These are phyloP conservation scores for Xenopus tropicalis DNA, from an alignment of 2,113 vertebrate species.

Conservation along the genomic window DNA sequence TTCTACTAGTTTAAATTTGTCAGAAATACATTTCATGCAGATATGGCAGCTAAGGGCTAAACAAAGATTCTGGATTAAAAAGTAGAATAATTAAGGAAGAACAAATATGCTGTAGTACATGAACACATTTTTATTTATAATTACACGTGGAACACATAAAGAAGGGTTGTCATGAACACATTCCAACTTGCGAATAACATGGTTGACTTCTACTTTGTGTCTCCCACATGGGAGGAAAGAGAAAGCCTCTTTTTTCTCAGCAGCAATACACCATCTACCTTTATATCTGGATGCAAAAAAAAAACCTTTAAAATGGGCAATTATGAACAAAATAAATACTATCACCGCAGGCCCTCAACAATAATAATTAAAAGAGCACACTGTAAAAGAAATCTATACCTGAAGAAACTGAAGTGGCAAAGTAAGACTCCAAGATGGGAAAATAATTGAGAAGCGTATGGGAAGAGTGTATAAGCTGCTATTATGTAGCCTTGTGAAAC, in stretches of 20 bases:
- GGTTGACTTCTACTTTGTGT: slow-evolving; percentile 33
- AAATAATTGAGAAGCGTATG: neutral
- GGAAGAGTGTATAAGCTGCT: slow-evolving; percentile 16
- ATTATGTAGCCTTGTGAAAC: slow-evolving; percentile 49
- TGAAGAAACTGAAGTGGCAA: slow-evolving; percentile 35
- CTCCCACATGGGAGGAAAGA: slow-evolving; percentile 35
- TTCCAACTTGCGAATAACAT: slow-evolving; percentile 26
- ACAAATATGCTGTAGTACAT: neutral
- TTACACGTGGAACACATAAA: slow-evolving; percentile 26
- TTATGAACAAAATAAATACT: slow-evolving; percentile 46
- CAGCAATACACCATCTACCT: slow-evolving; percentile 41
- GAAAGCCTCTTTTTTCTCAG: slow-evolving; percentile 35
- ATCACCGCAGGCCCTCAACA: slow-evolving; percentile 44
- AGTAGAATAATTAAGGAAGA: neutral
- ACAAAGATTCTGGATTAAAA: neutral
- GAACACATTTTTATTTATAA: slow-evolving; percentile 14
- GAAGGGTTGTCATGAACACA: slow-evolving; percentile 33
- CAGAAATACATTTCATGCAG: neutral
- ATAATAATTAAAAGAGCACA: slow-evolving; percentile 42
- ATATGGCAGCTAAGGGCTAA: neutral
- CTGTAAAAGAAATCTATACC: slow-evolving; percentile 42
- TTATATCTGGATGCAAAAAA: slow-evolving; percentile 44
- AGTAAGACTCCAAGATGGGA: slow-evolving; percentile 44
- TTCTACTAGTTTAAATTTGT: neutral
- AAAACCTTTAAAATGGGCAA: slow-evolving; percentile 44